Evolutionary conservation across 1,140 invertebrate species (phyloP).

Genomic region (Papilio polytes): DNA sequence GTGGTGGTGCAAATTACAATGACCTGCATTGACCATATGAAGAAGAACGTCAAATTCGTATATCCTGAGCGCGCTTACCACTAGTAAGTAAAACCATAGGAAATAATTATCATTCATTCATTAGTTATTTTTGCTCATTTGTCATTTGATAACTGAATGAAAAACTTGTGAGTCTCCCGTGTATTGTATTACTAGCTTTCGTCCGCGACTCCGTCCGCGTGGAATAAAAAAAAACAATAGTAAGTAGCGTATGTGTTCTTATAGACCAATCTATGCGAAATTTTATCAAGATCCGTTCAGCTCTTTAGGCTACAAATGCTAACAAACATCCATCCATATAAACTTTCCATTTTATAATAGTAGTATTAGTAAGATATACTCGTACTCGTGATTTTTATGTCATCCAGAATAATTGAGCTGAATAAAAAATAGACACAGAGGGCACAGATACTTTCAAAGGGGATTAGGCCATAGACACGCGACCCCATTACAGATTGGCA

Average conservation of each 20-base stretch:
- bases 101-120: not conserved
- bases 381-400: not conserved
- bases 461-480: not conserved
- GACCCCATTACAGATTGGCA: constrained; percentile 7
- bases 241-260: too few relatives aligned
- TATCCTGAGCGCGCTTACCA: constrained; percentile 88
- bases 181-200: too few relatives aligned
- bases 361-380: too few relatives aligned
- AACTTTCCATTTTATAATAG: too few relatives aligned
- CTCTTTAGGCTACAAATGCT: too few relatives aligned
- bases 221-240: too few relatives aligned
- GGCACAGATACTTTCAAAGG: not conserved
- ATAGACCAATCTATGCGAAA: too few relatives aligned
- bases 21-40: constrained; percentile 89
- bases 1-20: constrained; percentile 93
- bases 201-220: too few relatives aligned
- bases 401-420: not conserved
- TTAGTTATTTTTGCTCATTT: too few relatives aligned
- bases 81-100: constrained; percentile 76
- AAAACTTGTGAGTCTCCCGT: not conserved
- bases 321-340: too few relatives aligned
- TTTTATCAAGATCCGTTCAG: too few relatives aligned
- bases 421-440: not conserved
- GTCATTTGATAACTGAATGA: not conserved
- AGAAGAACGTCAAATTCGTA: constrained; percentile 86